phyloP scores from a whole-genome alignment of 2,113 vertebrate genomes.

The Morone saxatilis region DNA sequence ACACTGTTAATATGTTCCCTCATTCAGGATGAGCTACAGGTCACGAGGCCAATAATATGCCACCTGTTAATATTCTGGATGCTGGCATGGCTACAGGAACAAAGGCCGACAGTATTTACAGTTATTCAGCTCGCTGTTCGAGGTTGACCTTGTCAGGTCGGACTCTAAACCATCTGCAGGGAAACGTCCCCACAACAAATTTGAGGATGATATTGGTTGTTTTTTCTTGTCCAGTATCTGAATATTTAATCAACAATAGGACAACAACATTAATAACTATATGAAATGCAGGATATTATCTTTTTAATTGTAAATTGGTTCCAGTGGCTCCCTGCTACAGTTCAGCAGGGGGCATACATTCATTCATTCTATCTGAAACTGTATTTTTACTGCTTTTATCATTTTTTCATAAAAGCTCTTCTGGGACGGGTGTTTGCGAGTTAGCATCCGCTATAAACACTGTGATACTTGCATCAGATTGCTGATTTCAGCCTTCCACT shows the following conservation, averaged over 20 bases:
- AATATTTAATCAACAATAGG: background rate
- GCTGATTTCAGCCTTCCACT: background rate
- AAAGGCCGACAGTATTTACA: background rate
- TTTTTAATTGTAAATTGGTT: background rate
- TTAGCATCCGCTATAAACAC: no score
- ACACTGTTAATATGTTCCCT: conserved; percentile 44
- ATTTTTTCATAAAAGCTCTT: no score
- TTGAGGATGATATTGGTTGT: background rate
- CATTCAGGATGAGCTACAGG: background rate
- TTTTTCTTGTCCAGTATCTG: background rate
- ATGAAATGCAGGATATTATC: background rate
- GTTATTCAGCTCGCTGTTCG: background rate
- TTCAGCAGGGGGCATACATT: background rate
- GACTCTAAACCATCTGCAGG: background rate
- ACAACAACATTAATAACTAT: background rate
- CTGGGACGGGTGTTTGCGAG: no score
- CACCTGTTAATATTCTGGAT: conserved; percentile 2
- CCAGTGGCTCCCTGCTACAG: background rate
- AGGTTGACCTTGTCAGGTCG: background rate
- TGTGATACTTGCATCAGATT: no score
- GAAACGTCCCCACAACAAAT: background rate
- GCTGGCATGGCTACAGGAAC: background rate
- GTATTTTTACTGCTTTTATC: no score
- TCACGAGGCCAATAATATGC: background rate
- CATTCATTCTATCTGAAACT: no score